These are phyloP conservation scores for Leucophenga varia DNA, from an alignment of 1,140 invertebrate genomes.

Conservation along the genomic window DNA sequence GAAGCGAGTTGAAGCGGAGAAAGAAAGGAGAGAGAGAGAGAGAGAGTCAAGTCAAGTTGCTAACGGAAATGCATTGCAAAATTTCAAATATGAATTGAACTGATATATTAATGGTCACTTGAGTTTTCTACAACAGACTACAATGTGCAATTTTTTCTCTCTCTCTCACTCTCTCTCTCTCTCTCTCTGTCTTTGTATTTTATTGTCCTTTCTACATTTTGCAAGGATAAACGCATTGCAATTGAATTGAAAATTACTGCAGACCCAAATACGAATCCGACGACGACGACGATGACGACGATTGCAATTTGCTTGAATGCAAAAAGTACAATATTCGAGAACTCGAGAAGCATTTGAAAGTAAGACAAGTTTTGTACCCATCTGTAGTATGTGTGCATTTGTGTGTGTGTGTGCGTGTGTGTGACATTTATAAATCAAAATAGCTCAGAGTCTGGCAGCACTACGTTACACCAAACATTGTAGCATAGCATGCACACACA, in stretches of 20 bases:
- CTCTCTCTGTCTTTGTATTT: neutral
- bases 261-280: too few species aligned
- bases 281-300: too few species aligned
- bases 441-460: too few species aligned
- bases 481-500: too few species aligned
- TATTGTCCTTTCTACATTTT: too few species aligned
- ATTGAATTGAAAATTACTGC: too few species aligned
- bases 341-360: too few species aligned
- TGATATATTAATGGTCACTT: conserved; percentile 54
- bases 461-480: too few species aligned
- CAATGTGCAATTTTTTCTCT: neutral
- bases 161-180: conserved; percentile 4
- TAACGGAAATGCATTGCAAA: conserved; percentile 27
- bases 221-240: too few species aligned
- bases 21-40: neutral
- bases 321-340: too few species aligned
- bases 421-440: conserved; percentile 8
- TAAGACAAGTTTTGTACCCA: conserved; percentile 3
- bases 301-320: too few species aligned
- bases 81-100: conserved; percentile 55
- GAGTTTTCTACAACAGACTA: conserved; percentile 16
- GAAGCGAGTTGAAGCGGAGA: conserved; percentile 4
- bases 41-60: conserved; percentile 9
- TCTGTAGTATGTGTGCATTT: conserved; percentile 12
- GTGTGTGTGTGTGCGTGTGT: conserved; percentile 12